Conservation (phyloP, 2,888 invertebrate genomes). For the Didymodactylos carnosus region DNA sequence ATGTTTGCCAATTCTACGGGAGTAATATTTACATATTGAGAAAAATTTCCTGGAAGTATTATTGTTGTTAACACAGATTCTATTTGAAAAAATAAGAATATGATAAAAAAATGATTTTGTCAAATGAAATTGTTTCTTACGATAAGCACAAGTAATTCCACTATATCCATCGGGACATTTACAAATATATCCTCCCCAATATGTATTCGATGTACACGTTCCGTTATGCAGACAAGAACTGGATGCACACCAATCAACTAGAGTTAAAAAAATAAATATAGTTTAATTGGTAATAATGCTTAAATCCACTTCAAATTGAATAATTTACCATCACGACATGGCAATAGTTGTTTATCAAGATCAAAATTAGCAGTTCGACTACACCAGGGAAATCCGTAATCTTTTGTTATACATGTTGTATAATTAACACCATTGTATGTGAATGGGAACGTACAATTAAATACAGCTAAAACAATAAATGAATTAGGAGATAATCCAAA, state of each 20-base stretch:
- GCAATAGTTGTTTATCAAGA: no score
- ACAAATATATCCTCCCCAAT: neutral
- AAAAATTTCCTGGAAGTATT: neutral
- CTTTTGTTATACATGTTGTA: neutral
- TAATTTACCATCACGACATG: no score
- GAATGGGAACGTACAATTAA: neutral
- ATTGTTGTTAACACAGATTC: neutral
- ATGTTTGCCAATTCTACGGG: no score
- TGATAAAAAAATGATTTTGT: no score
- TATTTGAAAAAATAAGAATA: no score
- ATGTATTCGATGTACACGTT: constrained; percentile 39
- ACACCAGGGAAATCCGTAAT: neutral
- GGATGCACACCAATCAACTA: constrained; percentile 8
- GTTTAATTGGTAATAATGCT: no score
- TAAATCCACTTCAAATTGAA: no score
- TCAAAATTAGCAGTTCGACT: neutral
- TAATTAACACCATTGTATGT: neutral
- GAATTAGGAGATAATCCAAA: no score
- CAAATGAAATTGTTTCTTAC: neutral
- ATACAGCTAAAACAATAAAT: neutral
- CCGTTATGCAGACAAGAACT: constrained; percentile 9
- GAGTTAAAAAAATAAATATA: no score
- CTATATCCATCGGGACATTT: neutral
- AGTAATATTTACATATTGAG: neutral
- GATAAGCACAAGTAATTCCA: neutral